Conservation (phyloP, 2,113 vertebrate genomes). For the Emberiza fucata region DNA sequence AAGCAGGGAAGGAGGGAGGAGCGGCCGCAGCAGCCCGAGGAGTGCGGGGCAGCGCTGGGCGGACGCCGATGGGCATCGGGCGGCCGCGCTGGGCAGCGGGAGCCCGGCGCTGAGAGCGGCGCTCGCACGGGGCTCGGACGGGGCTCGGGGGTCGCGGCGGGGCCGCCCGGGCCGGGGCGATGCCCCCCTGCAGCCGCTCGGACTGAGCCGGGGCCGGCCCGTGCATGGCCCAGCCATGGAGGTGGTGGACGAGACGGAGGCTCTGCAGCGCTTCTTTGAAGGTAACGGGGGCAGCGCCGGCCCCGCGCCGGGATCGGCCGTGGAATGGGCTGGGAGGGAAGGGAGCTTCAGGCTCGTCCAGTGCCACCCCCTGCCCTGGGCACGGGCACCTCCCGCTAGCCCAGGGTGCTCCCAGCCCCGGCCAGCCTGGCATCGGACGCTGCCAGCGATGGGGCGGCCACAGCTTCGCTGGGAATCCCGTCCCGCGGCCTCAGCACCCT, state of each 20-base stretch:
- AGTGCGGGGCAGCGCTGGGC: not conserved
- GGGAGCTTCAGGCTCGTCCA: accelerated
- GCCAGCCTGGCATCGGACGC: not conserved
- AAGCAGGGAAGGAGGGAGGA: not conserved
- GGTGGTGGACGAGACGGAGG: constrained; percentile 98
- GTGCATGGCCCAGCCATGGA: constrained; percentile 82
- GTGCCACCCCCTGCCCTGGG: accelerated
- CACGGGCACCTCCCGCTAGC: accelerated
- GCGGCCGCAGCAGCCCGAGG: not conserved
- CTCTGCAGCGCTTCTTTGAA: constrained; percentile 98
- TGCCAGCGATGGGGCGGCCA: not conserved
- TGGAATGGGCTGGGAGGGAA: not conserved
- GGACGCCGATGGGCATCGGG: not conserved
- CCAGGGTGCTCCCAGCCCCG: accelerated
- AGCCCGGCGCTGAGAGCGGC: not conserved
- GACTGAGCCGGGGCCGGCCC: constrained; percentile 34
- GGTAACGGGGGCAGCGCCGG: constrained; percentile 68
- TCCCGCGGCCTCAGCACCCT: not conserved
- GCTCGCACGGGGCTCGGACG: not conserved
- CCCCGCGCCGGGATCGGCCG: not conserved
- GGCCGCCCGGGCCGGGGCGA: constrained; percentile 38
- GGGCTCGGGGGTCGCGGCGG: not conserved
- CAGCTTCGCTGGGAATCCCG: not conserved
- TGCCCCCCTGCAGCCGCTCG: constrained; percentile 43
- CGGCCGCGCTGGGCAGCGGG: not conserved